Percentiles rank a stretch among this genome's conserved stretches.
Conservation (phyloP, 2,888 invertebrate genomes). For the Hetaerina titia region DNA sequence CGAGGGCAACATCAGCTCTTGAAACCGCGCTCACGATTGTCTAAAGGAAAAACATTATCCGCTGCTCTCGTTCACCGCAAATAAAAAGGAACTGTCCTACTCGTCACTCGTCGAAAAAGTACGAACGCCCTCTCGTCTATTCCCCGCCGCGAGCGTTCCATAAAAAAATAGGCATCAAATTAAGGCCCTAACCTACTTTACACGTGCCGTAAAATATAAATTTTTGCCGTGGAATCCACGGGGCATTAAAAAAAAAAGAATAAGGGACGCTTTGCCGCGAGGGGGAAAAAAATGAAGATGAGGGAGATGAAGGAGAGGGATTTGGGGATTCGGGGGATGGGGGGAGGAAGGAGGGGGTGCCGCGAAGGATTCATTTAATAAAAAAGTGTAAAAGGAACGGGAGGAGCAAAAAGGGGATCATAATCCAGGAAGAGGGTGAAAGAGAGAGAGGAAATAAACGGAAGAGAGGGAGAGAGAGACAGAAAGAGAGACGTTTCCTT, state of each 20-base stretch:
- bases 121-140: background rate
- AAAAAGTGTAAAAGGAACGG: background rate
- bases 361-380: background rate
- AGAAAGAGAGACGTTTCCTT: background rate
- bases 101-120: background rate
- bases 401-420: background rate
- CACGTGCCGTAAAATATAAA: constrained; percentile 34
- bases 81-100: background rate
- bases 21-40: background rate
- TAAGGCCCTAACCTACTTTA: constrained; percentile 61
- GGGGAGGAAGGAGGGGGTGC: background rate
- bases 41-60: background rate
- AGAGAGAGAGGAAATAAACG: background rate
- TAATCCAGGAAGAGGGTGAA: background rate
- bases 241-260: background rate
- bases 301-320: background rate
- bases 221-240: constrained; percentile 22
- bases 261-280: background rate
- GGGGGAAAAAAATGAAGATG: constrained; percentile 29
- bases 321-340: background rate
- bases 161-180: background rate
- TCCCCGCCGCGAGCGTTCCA: background rate
- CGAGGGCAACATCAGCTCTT: background rate
- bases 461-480: background rate
- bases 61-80: background rate